Conservation (phyloP, 1,140 invertebrate species). For the Octopus bimaculoides region DNA sequence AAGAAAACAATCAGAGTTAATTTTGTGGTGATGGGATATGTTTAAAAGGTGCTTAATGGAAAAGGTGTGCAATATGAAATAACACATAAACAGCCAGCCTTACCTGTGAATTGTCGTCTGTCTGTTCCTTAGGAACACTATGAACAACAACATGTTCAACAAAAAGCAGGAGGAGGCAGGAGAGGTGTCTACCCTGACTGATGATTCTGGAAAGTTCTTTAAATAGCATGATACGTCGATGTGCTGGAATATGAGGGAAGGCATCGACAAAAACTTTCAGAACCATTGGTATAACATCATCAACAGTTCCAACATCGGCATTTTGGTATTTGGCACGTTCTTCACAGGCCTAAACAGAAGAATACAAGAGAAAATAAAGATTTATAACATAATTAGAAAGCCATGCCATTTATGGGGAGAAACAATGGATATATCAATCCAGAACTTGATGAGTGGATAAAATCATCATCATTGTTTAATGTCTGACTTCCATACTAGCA, state of each 20-base stretch:
- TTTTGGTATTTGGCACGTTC: slow-evolving; percentile 20
- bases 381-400: too few relatives aligned
- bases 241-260: slow-evolving; percentile 83
- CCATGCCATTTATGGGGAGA: too few relatives aligned
- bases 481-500: too few relatives aligned
- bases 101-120: background rate
- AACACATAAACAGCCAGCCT: too few relatives aligned
- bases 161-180: slow-evolving; percentile 60
- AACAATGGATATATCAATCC: too few relatives aligned
- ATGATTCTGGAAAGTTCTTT: slow-evolving; percentile 75
- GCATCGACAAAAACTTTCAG: slow-evolving; percentile 87
- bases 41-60: too few relatives aligned
- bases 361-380: background rate
- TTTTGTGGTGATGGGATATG: too few relatives aligned
- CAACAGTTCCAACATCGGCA: slow-evolving; percentile 26
- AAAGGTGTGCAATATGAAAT: too few relatives aligned
- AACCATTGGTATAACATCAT: slow-evolving; percentile 64
- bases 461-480: too few relatives aligned
- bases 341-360: slow-evolving; percentile 39
- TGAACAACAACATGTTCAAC: slow-evolving; percentile 47
- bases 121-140: slow-evolving; percentile 14
- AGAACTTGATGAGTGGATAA: too few relatives aligned
- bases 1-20: too few relatives aligned
- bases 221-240: slow-evolving; percentile 78
- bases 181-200: slow-evolving; percentile 69